phyloP scores from a whole-genome alignment of 2,113 vertebrate species.

The Sturnus vulgaris region DNA sequence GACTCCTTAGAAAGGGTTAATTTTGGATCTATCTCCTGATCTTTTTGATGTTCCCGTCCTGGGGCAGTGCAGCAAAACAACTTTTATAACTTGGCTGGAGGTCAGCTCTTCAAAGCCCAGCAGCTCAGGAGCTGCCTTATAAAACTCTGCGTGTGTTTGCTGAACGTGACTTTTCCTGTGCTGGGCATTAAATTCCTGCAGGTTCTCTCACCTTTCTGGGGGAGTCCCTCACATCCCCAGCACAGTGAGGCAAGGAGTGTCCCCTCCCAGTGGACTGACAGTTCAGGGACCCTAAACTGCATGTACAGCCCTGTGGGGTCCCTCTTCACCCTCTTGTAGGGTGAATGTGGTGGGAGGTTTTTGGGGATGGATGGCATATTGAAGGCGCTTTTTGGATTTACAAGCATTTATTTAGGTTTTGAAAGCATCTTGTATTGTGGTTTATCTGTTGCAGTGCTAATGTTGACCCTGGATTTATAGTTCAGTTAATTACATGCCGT shows the following conservation, averaged over 20 bases:
- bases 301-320: rapidly evolving
- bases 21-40: neutral
- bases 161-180: neutral
- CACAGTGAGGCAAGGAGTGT: neutral
- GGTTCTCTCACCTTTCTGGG: neutral
- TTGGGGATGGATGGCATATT: neutral
- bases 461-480: neutral
- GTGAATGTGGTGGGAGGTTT: neutral
- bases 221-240: neutral
- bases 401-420: neutral
- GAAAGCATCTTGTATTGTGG: neutral
- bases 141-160: neutral
- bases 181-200: neutral
- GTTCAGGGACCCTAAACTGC: rapidly evolving
- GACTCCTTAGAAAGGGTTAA: neutral
- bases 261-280: neutral
- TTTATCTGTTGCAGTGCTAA: neutral
- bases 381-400: neutral
- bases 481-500: neutral
- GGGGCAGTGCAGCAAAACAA: neutral
- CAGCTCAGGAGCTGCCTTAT: neutral
- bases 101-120: neutral
- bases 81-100: slow-evolving; percentile 2
- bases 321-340: neutral
- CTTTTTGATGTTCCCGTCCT: neutral